Evolutionary conservation across 2,888 invertebrate genomes (phyloP).

Genomic region (Xiphydria camelus): DNA sequence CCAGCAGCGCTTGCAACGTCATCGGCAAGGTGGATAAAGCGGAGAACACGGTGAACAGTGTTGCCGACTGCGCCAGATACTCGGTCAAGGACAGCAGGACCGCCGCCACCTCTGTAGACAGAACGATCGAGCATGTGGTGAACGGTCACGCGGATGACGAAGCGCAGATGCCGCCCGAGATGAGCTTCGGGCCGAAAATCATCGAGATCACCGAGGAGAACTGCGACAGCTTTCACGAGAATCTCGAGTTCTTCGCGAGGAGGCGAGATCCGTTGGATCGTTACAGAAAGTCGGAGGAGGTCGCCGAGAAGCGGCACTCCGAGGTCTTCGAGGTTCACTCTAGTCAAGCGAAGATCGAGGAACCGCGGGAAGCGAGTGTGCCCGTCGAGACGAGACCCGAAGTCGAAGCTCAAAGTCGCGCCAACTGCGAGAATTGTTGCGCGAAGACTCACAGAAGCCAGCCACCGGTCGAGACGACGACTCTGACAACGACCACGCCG

Average conservation of each 20-base stretch:
- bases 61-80: slow-evolving; percentile 41
- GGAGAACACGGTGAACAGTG: slow-evolving; percentile 42
- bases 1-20: slow-evolving; percentile 59
- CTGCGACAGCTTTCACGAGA: slow-evolving; percentile 53
- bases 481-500: no score
- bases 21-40: slow-evolving; percentile 58
- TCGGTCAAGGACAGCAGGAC: slow-evolving; percentile 31
- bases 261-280: slow-evolving; percentile 30
- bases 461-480: no score
- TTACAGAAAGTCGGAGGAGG: neutral
- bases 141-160: slow-evolving; percentile 30
- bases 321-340: neutral
- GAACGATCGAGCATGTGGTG: slow-evolving; percentile 47
- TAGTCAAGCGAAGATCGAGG: slow-evolving; percentile 9
- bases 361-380: slow-evolving; percentile 5
- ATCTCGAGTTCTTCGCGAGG: slow-evolving; percentile 48
- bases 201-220: slow-evolving; percentile 53
- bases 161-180: neutral
- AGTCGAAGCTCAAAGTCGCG: slow-evolving; percentile 6
- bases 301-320: neutral
- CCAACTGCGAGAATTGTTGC: slow-evolving; percentile 20
- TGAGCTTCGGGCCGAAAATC: slow-evolving; percentile 36
- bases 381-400: slow-evolving; percentile 2
- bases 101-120: slow-evolving; percentile 40
- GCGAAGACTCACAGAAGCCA: neutral